Conservation (phyloP, 2,797 vertebrate genomes). For the Holocentrus rufus region DNA sequence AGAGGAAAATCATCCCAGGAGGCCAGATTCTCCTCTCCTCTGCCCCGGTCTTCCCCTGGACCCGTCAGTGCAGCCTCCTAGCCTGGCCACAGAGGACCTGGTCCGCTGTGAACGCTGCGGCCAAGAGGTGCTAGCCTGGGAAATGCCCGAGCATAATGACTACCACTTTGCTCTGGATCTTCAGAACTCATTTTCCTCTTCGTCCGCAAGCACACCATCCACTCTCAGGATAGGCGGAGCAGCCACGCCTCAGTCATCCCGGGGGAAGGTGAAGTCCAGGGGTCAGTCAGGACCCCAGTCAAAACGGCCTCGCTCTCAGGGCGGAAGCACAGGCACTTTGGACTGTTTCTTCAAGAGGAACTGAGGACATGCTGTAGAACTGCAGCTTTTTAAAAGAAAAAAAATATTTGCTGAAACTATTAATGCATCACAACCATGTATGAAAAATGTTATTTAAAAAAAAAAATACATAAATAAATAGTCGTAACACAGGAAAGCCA, state of each 20-base stretch:
- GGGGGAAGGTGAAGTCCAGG: slow-evolving; percentile 83
- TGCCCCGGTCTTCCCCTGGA: background rate
- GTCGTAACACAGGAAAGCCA: background rate
- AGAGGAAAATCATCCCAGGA: background rate
- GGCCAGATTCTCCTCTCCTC: background rate
- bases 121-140: slow-evolving; percentile 86
- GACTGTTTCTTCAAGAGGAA: slow-evolving; percentile 91
- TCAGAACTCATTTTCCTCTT: slow-evolving; percentile 86
- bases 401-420: background rate
- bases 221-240: slow-evolving; percentile 60
- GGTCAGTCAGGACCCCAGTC: slow-evolving; percentile 75
- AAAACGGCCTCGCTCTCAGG: slow-evolving; percentile 82
- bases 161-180: slow-evolving; percentile 95
- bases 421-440: background rate
- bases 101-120: slow-evolving; percentile 88
- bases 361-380: slow-evolving; percentile 38
- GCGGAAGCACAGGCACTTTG: slow-evolving; percentile 80
- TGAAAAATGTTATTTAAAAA: background rate
- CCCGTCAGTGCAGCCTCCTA: slow-evolving; percentile 2
- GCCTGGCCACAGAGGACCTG: slow-evolving; percentile 75
- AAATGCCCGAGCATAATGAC: slow-evolving; percentile 93
- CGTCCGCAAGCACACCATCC: slow-evolving; percentile 33
- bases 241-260: slow-evolving; percentile 30
- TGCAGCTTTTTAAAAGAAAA: background rate
- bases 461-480: background rate